Base-by-base conservation (phyloP, 1,140 invertebrate genomes). In the Cataglyphis hispanica region DNA sequence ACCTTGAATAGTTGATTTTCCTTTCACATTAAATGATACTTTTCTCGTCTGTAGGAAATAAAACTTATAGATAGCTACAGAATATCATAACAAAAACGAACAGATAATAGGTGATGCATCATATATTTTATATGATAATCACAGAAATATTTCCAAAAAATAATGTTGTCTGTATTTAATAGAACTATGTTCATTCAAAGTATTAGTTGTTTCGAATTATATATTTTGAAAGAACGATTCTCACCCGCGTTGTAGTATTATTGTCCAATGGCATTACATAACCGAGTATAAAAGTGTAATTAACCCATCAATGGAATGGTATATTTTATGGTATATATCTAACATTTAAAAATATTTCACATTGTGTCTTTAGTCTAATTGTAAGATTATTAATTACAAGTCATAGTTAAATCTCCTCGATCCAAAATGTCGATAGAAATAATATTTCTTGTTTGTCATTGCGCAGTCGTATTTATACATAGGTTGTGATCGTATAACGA, bases 261-360 rank as follows among this genome's bases (percentile, higher is more conserved):
- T 84, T 93, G 89, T 91, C 93, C 91, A 93, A 92, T 93, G 94
- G 94, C 94, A 95, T 95, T 87, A 94, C 94, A 95, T 94, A 93
- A 94, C 90, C 86, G 37, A 92, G 70, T 58, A 81, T 60, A 72
- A 40, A 77, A 31, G 5, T 53, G 67, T 10, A 56, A 61, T 84
- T 56, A 75, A n/a, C 76, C 40, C 53, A 69, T 74, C 27, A n/a
- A 34, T 6, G 11, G 16, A 61, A 77, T 22, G 8, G 5, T 27
- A 27, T 80, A 56, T 66, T 22, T 74, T 53, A 37, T n/a, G n/a
- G n/a, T n/a, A n/a, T 58, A 50, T 19, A 40, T n/a, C 22, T 34
- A 67, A 78, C 56, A 84, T 74, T 77, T 89, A 37, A 81, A 37
- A 64, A 0, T 25, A 67, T 43, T 34, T 67, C 60, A 70, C 60